Conservation (phyloP, 92 coral and sea anemone genomes). For the Palythoa caribaeorum region DNA sequence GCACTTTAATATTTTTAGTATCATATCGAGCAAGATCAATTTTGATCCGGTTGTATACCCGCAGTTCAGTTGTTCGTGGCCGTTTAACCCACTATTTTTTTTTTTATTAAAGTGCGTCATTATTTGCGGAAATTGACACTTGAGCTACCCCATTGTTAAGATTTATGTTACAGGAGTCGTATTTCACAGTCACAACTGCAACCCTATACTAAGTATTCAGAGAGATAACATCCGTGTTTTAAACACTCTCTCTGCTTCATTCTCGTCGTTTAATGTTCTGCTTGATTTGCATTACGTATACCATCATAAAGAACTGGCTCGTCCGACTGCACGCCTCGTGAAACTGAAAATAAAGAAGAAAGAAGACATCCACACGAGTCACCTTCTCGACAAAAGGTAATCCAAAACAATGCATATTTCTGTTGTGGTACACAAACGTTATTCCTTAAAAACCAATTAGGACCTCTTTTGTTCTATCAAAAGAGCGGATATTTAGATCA, state of each 20-base stretch:
- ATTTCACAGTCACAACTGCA: neutral
- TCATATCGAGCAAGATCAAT: no score
- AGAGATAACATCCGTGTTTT: neutral
- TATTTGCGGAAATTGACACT: neutral
- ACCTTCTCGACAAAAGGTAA: neutral
- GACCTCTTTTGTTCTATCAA: neutral
- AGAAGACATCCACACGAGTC: neutral
- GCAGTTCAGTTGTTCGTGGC: no score
- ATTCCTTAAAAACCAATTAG: neutral
- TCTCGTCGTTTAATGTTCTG: neutral
- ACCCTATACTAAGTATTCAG: neutral
- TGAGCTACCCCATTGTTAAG: neutral
- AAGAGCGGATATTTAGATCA: no score
- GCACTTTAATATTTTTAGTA: no score
- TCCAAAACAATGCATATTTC: neutral
- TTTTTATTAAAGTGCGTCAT: neutral
- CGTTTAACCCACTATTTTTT: no score
- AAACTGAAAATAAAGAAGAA: neutral
- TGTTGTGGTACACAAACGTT: neutral
- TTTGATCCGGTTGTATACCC: no score
- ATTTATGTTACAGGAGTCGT: neutral
- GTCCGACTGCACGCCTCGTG: no score
- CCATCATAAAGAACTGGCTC: neutral
- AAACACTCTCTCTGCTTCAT: neutral
- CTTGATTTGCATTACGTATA: neutral